These are phyloP conservation scores for Glaucopsyche alexis DNA, from an alignment of 2,888 invertebrate genomes.

Conservation along the genomic window DNA sequence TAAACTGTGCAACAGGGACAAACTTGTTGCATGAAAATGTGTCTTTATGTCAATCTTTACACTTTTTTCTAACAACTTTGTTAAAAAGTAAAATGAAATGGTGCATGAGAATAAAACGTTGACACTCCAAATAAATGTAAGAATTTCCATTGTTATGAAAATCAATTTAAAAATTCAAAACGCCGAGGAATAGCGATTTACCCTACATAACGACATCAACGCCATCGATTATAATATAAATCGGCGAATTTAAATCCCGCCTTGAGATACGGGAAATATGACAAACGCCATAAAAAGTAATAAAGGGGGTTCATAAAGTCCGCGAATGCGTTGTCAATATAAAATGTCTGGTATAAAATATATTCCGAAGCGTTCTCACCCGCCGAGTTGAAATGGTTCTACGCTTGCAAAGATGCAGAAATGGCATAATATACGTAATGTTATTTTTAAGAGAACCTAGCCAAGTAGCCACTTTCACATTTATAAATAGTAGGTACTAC, in stretches of 20 bases:
- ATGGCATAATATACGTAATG: conserved; percentile 6
- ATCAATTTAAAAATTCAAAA: conserved; percentile 34
- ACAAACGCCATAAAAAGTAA: conserved; percentile 67
- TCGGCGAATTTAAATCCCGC: conserved; percentile 65
- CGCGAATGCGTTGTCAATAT: conserved; percentile 58
- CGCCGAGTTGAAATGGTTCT: conserved; percentile 50
- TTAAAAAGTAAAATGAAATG: neutral
- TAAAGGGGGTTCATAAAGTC: conserved; percentile 64
- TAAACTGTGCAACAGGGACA: too few species aligned
- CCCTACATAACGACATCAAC: conserved; percentile 49
- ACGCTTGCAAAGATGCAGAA: conserved; percentile 37
- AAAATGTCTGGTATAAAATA: conserved; percentile 54
- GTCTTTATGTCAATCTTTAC: too few species aligned
- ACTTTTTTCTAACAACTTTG: too few species aligned
- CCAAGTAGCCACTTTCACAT: too few species aligned
- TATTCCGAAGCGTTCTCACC: conserved; percentile 49
- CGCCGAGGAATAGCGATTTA: neutral
- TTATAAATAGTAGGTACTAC: too few species aligned
- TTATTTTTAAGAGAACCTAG: too few species aligned
- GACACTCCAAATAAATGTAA: conserved; percentile 14
- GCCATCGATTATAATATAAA: conserved; percentile 74
- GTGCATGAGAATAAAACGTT: neutral
- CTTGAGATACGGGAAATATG: conserved; percentile 55
- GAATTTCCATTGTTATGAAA: conserved; percentile 18
- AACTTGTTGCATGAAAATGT: too few species aligned